Evolutionary conservation across 1,140 invertebrate species (phyloP), one percentile per base, ranked within the genome.

Genomic region (Thaumetopoea pityocampa): DNA sequence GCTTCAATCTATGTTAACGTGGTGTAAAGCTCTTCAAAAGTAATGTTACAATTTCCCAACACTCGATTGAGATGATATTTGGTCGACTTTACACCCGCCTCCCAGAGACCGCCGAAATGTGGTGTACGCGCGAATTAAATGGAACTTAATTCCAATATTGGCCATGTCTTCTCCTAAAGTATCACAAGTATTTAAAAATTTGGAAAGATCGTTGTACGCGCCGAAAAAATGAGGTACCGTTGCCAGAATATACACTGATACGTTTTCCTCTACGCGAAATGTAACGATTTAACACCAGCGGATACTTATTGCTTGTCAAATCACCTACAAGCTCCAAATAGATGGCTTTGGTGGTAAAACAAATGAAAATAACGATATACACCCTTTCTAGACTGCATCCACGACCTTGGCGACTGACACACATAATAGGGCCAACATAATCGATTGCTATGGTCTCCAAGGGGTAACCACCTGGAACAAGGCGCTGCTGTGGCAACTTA

Each of bases 251-350:
- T 11, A 66, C 47, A 18, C 52, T 32, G 1, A 5, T 28, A 7
- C 43, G 51, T 29, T 57, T 61, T n/a, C 67, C 67, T 33, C 71
- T 33, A 5, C 60, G 37, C 0, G 44, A 28, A 7, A 59, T 46
- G 23, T 86, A 85, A 11, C 76, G 22, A 11, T 60, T 29, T 8
- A 84, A 41, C 1, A 68, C 62, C 22, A 56, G 47, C 5, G 81
- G 26, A 52, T 82, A 82, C 4, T 38, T 41, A n/a, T 59, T 44
- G 7, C 51, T 51, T 0, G 56, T 58, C 10, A 58, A 26, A 20
- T 61, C 44, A n/a, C 35, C 28, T 1, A 65, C 52, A 1, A 60
- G 14, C 20, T 69, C 64, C 1, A 73, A 20, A 23, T 76, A 61
- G 23, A 71, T 32, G 5, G 67, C 60, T 5, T 57, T 63, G 3